A percentile compares a stretch with the other conserved stretches of the same genome.
Evolutionary conservation across 2,888 invertebrate genomes (phyloP).

Genomic region (Uropetala carovei): DNA sequence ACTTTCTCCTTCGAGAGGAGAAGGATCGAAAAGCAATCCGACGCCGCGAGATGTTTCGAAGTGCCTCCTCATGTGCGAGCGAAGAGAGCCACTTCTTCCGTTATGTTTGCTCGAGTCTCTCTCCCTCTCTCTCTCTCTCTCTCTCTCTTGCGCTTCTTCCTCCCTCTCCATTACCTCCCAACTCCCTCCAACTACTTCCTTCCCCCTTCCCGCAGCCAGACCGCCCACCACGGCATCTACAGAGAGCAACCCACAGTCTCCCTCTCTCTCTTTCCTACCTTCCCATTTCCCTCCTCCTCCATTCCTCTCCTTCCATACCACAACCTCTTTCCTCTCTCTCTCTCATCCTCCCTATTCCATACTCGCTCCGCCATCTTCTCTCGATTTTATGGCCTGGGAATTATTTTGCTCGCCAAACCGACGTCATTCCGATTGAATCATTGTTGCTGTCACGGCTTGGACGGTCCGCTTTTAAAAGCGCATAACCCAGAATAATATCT

Average conservation of each 20-base stretch:
- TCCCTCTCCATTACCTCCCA: background rate
- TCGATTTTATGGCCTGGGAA: background rate
- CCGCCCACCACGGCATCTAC: conserved; percentile 20
- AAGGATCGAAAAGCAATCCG: background rate
- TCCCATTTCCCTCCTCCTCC: background rate
- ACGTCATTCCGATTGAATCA: background rate
- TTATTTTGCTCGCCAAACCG: background rate
- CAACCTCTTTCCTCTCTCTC: background rate
- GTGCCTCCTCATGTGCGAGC: conserved; percentile 27
- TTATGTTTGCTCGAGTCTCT: conserved; percentile 34
- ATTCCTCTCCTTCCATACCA: background rate
- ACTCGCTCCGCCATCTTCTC: background rate
- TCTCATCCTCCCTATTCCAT: background rate
- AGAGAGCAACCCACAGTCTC: background rate
- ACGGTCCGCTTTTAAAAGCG: background rate
- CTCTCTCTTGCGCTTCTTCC: background rate
- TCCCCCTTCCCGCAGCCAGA: background rate
- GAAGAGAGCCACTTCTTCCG: conserved; percentile 38
- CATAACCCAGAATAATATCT: background rate
- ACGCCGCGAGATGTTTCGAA: background rate
- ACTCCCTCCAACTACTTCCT: background rate
- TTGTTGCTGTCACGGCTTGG: background rate
- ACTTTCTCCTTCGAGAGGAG: background rate
- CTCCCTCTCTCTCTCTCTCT: background rate
- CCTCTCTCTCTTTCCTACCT: background rate